These are phyloP conservation scores for Automeris io DNA, from an alignment of 2,888 invertebrate species.

Conservation along the genomic window DNA sequence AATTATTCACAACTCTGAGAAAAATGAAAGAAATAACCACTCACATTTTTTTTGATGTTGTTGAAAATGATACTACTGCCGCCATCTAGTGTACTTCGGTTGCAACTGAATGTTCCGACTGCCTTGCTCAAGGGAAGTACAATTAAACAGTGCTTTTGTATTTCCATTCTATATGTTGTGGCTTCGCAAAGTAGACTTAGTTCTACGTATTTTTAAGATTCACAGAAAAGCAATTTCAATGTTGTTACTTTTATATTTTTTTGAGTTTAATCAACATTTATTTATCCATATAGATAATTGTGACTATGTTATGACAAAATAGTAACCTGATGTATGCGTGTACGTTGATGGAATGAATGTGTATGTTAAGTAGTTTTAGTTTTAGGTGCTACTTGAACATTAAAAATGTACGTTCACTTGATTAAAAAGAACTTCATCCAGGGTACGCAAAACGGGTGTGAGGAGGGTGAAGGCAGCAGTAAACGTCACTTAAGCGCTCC, in stretches of 20 bases:
- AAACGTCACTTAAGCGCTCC: slow-evolving; percentile 66
- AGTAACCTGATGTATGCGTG: not conserved
- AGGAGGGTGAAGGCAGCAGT: slow-evolving; percentile 54
- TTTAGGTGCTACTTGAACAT: not conserved
- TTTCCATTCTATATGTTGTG: not conserved
- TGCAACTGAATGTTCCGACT: slow-evolving; percentile 1
- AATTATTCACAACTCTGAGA: not conserved
- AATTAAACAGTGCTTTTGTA: slow-evolving; percentile 1
- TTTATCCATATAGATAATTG: not conserved
- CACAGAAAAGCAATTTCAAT: not conserved
- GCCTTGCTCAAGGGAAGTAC: slow-evolving; percentile 1
- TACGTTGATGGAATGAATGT: not conserved
- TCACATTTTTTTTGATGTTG: not conserved
- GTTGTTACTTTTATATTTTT: slow-evolving; percentile 13
- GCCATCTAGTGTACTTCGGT: slow-evolving; percentile 2
- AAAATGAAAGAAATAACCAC: not conserved
- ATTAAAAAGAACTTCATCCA: slow-evolving; percentile 14
- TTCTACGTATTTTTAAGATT: not conserved
- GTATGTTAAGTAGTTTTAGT: not conserved
- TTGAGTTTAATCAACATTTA: not conserved
- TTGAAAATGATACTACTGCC: slow-evolving; percentile 1
- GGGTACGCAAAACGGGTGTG: slow-evolving; percentile 48
- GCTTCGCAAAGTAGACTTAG: not conserved
- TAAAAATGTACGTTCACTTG: not conserved
- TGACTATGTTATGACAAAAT: not conserved